Percentiles rank a stretch among this genome's conserved stretches.
These are phyloP conservation scores for Pseudochirops corinnae DNA, from an alignment of 2,797 vertebrate genomes.

Conservation along the genomic window DNA sequence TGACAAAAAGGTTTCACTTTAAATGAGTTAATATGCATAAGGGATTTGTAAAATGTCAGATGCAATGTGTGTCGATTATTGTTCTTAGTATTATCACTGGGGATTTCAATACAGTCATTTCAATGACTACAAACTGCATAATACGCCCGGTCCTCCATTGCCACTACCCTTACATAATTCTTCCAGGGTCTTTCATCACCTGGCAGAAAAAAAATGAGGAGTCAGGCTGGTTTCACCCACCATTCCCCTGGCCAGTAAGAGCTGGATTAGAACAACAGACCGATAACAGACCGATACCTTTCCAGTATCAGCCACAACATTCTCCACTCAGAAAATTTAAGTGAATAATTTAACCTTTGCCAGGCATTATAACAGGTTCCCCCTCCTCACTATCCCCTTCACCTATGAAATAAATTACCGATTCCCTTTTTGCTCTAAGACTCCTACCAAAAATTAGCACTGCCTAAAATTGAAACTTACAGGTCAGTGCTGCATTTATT, in stretches of 20 bases:
- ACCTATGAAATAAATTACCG: neutral
- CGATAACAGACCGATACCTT: neutral
- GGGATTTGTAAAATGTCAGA: neutral
- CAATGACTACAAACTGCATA: neutral
- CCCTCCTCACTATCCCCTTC: neutral
- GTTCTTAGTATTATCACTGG: neutral
- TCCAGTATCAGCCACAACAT: neutral
- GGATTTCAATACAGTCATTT: neutral
- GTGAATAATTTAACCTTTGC: neutral
- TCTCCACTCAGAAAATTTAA: neutral
- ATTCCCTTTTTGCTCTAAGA: constrained; percentile 19
- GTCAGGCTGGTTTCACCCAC: neutral
- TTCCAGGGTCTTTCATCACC: neutral
- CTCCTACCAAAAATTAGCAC: neutral
- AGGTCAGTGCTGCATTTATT: neutral
- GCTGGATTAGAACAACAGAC: neutral
- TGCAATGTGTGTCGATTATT: neutral
- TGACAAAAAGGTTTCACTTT: neutral
- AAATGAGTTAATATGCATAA: neutral
- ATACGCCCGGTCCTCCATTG: too few species aligned
- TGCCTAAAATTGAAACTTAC: constrained; percentile 26
- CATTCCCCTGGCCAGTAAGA: neutral
- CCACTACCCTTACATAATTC: neutral
- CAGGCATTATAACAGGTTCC: neutral
- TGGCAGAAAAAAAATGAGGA: neutral